These are phyloP conservation scores for Dicrurus megarhynchus DNA, from an alignment of 2,113 vertebrate genomes.

Conservation along the genomic window DNA sequence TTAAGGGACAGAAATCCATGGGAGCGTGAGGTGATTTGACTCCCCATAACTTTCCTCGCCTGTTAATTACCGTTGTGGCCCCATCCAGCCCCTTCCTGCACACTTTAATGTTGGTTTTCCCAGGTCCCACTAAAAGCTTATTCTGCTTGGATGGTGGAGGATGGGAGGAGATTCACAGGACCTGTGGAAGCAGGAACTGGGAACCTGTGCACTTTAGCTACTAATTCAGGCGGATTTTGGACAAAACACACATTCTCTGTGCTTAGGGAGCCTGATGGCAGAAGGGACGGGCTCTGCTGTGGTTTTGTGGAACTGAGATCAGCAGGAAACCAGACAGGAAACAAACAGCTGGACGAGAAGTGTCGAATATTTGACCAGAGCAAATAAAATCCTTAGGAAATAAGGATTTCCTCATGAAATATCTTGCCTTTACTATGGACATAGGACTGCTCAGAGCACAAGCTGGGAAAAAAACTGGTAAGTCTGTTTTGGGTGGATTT, in stretches of 20 bases:
- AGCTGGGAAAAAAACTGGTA: not conserved
- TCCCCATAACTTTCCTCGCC: not conserved
- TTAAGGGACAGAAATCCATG: not conserved
- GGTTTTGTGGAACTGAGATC: not conserved
- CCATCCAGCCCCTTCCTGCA: not conserved
- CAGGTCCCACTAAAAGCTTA: not conserved
- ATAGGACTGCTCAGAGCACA: not conserved
- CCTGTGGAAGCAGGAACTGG: not conserved
- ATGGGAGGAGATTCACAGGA: not conserved
- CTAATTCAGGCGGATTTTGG: not conserved
- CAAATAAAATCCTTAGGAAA: not conserved
- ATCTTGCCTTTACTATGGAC: not conserved
- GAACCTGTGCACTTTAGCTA: not conserved
- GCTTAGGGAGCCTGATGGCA: not conserved
- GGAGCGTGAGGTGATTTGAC: not conserved
- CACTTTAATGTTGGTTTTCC: not conserved
- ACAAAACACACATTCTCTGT: not conserved
- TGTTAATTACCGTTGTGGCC: not conserved
- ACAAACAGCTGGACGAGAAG: not conserved
- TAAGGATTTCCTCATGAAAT: not conserved
- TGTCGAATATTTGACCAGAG: not conserved
- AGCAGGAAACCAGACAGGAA: not conserved
- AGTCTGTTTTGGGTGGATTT: not conserved
- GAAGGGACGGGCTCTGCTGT: not conserved
- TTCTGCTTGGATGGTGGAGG: not conserved